Evolutionary conservation across 2,113 vertebrate genomes (phyloP).

Genomic region (Sylvia atricapilla): DNA sequence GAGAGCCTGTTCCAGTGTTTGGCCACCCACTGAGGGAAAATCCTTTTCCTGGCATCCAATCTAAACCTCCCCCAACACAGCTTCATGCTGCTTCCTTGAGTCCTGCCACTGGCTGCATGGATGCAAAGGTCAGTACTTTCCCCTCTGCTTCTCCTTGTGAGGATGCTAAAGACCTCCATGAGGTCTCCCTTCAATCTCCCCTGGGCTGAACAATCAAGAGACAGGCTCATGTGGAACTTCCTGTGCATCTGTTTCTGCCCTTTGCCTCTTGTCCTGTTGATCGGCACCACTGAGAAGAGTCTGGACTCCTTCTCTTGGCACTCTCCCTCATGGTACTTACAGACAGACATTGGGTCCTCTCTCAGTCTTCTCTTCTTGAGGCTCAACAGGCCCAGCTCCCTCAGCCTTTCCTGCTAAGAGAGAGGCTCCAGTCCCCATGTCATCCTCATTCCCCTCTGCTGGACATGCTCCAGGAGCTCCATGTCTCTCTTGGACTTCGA

Average conservation of each 20-base stretch:
- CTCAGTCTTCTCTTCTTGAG: not conserved
- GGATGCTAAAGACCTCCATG: not conserved
- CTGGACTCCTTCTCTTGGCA: not conserved
- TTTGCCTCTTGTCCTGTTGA: not conserved
- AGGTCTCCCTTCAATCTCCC: not conserved
- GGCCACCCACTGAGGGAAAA: not conserved
- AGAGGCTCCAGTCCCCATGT: not conserved
- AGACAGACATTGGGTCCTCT: not conserved
- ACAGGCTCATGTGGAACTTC: not conserved
- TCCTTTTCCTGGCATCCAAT: not conserved
- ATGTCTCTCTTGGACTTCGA: not conserved
- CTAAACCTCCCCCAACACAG: not conserved
- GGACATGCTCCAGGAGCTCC: not conserved
- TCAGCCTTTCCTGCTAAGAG: not conserved
- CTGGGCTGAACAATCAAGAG: not conserved
- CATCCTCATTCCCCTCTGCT: not conserved
- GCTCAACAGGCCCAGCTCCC: not conserved
- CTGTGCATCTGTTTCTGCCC: not conserved
- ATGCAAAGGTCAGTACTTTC: not conserved
- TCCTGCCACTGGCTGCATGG: not conserved
- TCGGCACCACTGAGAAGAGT: rapidly evolving
- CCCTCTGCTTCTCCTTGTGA: not conserved
- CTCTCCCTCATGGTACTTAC: not conserved
- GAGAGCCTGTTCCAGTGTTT: not conserved
- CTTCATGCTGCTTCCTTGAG: not conserved